Percentiles rank a stretch among this genome's conserved stretches.
Conservation (phyloP, 2,797 vertebrate genomes). For the Pagetopsis macropterus region DNA sequence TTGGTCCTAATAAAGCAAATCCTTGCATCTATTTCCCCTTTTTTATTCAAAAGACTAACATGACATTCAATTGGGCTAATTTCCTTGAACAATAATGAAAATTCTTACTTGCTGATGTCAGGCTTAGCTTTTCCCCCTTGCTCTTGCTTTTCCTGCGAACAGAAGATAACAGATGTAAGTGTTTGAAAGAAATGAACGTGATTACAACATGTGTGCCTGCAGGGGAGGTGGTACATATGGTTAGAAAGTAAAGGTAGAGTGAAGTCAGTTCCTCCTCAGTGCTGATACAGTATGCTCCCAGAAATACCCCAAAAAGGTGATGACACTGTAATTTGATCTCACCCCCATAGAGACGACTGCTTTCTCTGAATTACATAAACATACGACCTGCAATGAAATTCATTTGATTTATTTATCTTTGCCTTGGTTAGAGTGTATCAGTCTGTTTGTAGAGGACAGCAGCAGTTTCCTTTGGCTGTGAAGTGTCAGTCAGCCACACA, state of each 20-base stretch:
- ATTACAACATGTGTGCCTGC: background rate
- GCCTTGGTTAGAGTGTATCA: background rate
- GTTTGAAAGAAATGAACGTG: background rate
- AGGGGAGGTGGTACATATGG: background rate
- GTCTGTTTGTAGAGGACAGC: background rate
- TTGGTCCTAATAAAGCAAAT: background rate
- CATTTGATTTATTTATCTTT: background rate
- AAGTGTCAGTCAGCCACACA: constrained; percentile 5
- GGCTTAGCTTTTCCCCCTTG: background rate
- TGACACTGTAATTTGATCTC: constrained; percentile 30
- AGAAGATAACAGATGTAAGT: constrained; percentile 21
- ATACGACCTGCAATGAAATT: constrained; percentile 59
- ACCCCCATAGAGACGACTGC: constrained; percentile 27
- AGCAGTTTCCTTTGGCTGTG: background rate
- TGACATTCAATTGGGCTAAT: no score
- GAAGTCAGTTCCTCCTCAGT: constrained; percentile 1
- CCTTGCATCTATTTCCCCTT: background rate
- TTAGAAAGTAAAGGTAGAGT: background rate
- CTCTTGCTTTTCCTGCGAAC: constrained; percentile 49
- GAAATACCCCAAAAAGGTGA: constrained; percentile 13
- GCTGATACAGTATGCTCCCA: constrained; percentile 22
- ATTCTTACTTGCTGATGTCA: constrained; percentile 60
- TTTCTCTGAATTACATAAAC: constrained; percentile 55
- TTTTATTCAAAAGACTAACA: background rate
- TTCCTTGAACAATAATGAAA: background rate